Evolutionary conservation across 2,797 vertebrate species (phyloP), one percentile per base, ranked within the genome.

Genomic region (Anguilla obscura): DNA sequence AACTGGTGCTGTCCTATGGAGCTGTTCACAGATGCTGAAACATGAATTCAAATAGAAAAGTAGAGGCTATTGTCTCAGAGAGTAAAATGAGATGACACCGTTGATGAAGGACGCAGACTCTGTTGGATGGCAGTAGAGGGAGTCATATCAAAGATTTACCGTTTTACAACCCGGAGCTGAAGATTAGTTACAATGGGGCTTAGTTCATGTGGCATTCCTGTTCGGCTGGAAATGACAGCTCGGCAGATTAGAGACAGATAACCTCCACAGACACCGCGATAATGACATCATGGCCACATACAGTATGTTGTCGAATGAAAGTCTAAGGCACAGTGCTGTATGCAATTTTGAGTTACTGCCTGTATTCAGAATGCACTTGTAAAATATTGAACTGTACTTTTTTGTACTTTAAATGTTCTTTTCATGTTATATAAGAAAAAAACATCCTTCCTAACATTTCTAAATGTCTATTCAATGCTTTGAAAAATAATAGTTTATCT

Each of bases 111-210:
- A 48, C 50, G 79, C 27, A 33, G 21, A 82, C 9, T 24, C 45
- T 50, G 45, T 82, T 48, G 1, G 21, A 27, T 0, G 40, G 85
- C 88, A 83, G 16, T 86, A 36, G 89, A 92, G 89, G 89, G 86
- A 86, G 60, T 85, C 85, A 69, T 50, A 50, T 60, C 76, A 63
- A 7, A 40, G 18, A 24, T 69, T 86, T 84, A 40, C 92, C 86
- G 91, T 89, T 56, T 87, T n/a, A 24, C 93, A 89, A 82, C 79
- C 45, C 40, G 79, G 7, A 82, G 88, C 89, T 87, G 90, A 90
- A 66, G 58, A 83, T 89, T 88, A 30, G 88, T 88, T 85, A 92
- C 88, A 93, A 91, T 87, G 85, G 89, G 45, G 45, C 79, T 82
- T 82, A 82, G 79, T 45, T 80, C 16, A 45, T n/a, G 24, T 82